Conservation (phyloP, 2,113 vertebrate genomes). For the Mobula birostris region DNA sequence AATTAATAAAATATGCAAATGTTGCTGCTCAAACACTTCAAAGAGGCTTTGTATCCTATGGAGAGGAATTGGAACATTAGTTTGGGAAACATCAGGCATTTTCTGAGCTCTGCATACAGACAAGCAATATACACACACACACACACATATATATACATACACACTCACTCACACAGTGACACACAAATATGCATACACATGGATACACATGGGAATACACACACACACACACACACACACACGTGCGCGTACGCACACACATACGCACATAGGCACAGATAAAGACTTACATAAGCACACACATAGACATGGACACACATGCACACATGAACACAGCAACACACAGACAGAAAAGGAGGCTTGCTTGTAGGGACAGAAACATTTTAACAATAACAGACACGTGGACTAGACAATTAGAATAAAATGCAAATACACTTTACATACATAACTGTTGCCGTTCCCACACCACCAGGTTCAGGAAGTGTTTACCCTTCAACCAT, state of each 20-base stretch:
- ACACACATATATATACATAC: background rate
- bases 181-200: background rate
- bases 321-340: background rate
- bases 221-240: background rate
- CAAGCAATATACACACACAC: background rate
- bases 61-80: background rate
- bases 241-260: background rate
- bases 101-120: background rate
- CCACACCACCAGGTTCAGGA: no score
- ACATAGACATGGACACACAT: no score
- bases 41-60: background rate
- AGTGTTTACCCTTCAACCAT: no score
- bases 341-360: no score
- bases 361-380: no score
- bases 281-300: background rate
- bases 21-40: slow-evolving; percentile 5
- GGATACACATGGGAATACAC: background rate
- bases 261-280: background rate
- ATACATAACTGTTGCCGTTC: no score
- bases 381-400: no score
- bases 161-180: background rate
- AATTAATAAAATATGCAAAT: slow-evolving; percentile 29
- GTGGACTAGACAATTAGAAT: no score
- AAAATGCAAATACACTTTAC: no score
- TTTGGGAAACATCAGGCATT: background rate